Base-by-base conservation (phyloP, 2,797 vertebrate genomes). In the Chaunax sp. region DNA sequence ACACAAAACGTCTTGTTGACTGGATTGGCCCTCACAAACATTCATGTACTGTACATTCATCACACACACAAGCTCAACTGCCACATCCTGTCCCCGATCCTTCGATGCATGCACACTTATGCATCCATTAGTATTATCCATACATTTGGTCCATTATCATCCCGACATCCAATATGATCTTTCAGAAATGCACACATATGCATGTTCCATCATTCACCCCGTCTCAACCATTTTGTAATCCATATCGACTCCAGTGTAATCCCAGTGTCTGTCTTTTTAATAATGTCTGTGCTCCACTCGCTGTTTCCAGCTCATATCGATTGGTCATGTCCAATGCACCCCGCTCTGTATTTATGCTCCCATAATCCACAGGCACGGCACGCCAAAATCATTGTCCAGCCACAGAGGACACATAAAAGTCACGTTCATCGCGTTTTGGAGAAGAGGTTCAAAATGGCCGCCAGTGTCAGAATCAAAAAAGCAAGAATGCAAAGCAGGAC, bases 211-310 rank as follows among this genome's bases (percentile, higher is more conserved):
- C 60, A 14, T n/a, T 14, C 61, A 22, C 33, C 7, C 35, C 11
- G 18, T 65, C 66, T 64, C 43, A 50, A 81, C 58, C 70, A 61
- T 84, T 88, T 81, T 83, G 77, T 90, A 88, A 91, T 90, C 90
- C 85, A 77, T 85, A 90, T 90, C 7, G 85, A 89, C 79, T 85
- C 70, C 58, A 62, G 77, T 71, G 86, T 84, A 88, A 90, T 90
- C 83, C 85, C 78, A 60, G 26, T 77, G 75, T 82, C 69, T 85
- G 80, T 83, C 78, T 73, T 85, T 30, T 85, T 89, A 84, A 86
- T 89, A 83, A 81, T 55, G 82, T 82, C 82, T 66, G 58, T 56
- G 77, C 78, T 67, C 73, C 41, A n/a, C 59, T 73, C 5, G 52
- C 30, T 68, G 52, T 71, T 75, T 66, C 68, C 85, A 77, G 74